Evolutionary conservation across 2,888 invertebrate species (phyloP).

Genomic region (Gibbula magus): DNA sequence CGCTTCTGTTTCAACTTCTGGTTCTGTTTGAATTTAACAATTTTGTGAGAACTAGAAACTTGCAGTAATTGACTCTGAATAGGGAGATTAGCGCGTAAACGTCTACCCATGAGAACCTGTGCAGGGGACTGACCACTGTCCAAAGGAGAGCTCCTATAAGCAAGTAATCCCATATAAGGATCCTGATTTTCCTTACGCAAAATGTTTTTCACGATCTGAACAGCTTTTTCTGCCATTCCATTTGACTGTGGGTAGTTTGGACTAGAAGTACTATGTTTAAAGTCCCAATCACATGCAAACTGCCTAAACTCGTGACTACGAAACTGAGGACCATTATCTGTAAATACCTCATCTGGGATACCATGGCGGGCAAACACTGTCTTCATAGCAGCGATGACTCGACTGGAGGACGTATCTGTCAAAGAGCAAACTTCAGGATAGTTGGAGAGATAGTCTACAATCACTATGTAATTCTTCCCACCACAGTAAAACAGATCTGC

Average conservation of each 20-base stretch:
- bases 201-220: conserved; percentile 34
- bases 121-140: too few species aligned
- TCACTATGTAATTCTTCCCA: conserved; percentile 2
- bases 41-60: too few species aligned
- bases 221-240: conserved; percentile 33
- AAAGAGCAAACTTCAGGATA: conserved; percentile 7
- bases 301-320: conserved; percentile 1
- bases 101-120: too few species aligned
- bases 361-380: conserved; percentile 25
- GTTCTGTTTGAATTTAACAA: too few species aligned
- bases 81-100: too few species aligned
- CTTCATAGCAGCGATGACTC: neutral
- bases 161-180: conserved; percentile 27
- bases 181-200: conserved; percentile 25
- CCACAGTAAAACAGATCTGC: conserved; percentile 20
- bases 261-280: conserved; percentile 25
- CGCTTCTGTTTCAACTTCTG: too few species aligned
- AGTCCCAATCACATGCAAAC: conserved; percentile 30
- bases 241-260: conserved; percentile 34
- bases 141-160: too few species aligned
- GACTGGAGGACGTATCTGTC: neutral
- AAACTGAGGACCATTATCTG: conserved; percentile 29
- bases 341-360: conserved; percentile 10
- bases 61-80: too few species aligned
- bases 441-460: conserved; percentile 15